Evolutionary conservation across 2,888 invertebrate genomes (phyloP), one percentile per base, ranked within the genome.

Genomic region (Thecophora atra): DNA sequence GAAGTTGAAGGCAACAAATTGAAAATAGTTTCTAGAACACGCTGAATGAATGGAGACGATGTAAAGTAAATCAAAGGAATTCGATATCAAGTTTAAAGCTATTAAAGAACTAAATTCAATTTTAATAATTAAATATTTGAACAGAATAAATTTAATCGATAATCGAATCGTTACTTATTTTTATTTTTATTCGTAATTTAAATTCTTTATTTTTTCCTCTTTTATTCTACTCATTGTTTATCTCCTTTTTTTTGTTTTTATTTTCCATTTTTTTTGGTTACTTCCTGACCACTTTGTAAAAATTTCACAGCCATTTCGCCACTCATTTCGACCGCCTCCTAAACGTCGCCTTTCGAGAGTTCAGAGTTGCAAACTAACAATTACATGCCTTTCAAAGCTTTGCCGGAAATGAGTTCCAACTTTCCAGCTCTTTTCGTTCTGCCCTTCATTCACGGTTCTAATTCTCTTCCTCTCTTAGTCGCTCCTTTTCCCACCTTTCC

Each of bases 331-430:
- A 37, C 37, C 37, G 37, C 37, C 24, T 21, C 54, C n/a, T 1
- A 11, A 21, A 54, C 5, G 2, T 11, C 19, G 24, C 21, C 51
- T 5, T 17, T 51, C n/a, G 1, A 54, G 21, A 54, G 21, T 58
- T 58, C 28, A 26, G 26, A 58, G 24, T 58, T 58, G 58, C 58
- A 24, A 47, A 56, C 7, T 11, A 69, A n/a, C n/a, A 67, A 64
- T 54, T 67, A 69, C 74, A 76, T 63, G 76, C 80, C 76, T 80
- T 76, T 74, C 75, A 42, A 65, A 74, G 75, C 72, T 74, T 71
- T 73, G 73, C 76, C 81, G 81, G 81, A 81, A 81, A 81, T 81
- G 79, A 80, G 80, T 78, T 80, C 78, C 78, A 81, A 79, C 81
- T 81, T 81, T 81, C 71, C 75, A 76, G n/a, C 60, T 69, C n/a